Evolutionary conservation across 1,140 invertebrate genomes (phyloP).

Genomic region (Elymnias hypermnestra): DNA sequence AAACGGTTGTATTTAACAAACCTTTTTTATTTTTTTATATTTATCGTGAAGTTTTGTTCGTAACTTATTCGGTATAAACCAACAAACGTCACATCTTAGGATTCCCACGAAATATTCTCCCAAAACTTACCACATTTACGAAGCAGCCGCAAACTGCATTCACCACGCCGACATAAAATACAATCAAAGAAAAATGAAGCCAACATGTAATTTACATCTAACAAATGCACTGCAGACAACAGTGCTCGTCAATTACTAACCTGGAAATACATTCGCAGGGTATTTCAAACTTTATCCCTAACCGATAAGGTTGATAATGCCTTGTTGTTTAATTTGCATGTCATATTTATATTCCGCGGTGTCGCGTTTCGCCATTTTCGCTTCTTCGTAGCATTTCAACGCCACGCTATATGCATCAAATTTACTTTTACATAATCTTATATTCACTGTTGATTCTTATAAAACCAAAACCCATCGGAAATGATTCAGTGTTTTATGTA

Average conservation of each 20-base stretch:
- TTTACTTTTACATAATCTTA: neutral
- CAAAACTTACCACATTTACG: neutral
- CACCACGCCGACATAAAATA: neutral
- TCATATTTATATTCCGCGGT: conserved; percentile 12
- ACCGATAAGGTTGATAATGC: neutral
- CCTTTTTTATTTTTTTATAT: no score
- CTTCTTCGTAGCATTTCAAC: conserved; percentile 7
- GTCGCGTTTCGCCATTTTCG: conserved; percentile 8
- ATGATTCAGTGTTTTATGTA: no score
- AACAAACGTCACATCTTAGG: no score
- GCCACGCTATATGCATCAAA: neutral
- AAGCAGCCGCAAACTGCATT: neutral
- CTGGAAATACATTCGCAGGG: neutral
- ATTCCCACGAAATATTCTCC: no score
- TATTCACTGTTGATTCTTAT: neutral
- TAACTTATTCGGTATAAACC: no score
- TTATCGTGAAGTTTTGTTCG: no score
- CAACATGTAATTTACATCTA: conserved; percentile 9
- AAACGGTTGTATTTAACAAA: no score
- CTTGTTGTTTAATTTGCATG: conserved; percentile 2
- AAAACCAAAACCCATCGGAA: no score
- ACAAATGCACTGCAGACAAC: conserved; percentile 14
- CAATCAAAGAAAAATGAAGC: neutral
- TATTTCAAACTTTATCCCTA: neutral
- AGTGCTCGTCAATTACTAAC: conserved; percentile 7